These are phyloP conservation scores for Hormaphis cornu DNA, from an alignment of 1,140 invertebrate genomes.

Conservation along the genomic window DNA sequence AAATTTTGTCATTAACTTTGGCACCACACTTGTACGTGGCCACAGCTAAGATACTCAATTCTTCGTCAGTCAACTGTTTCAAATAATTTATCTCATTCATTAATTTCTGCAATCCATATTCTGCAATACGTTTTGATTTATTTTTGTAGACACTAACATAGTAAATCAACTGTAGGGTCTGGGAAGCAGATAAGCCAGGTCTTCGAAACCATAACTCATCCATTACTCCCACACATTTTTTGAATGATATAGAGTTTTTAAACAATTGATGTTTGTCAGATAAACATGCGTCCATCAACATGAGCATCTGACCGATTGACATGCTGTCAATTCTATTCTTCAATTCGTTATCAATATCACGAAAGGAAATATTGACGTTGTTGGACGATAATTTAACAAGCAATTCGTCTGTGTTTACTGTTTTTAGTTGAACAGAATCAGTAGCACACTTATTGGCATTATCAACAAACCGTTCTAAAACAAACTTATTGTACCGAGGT, in stretches of 20 bases:
- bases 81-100: slow-evolving; percentile 7
- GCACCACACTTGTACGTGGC: slow-evolving; percentile 9
- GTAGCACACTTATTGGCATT: neutral
- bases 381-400: neutral
- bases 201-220: slow-evolving; percentile 20
- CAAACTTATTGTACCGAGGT: neutral
- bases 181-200: slow-evolving; percentile 1
- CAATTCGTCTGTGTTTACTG: neutral
- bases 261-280: neutral
- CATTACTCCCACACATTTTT: slow-evolving; percentile 6
- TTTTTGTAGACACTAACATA: slow-evolving; percentile 16
- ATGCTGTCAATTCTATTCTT: neutral
- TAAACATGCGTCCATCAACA: slow-evolving; percentile 14
- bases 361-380: neutral
- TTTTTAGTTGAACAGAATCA: neutral
- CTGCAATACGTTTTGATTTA: neutral
- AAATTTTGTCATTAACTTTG: slow-evolving; percentile 21
- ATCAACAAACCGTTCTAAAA: neutral
- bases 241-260: slow-evolving; percentile 3
- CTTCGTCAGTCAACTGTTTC: slow-evolving; percentile 20
- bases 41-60: slow-evolving; percentile 10
- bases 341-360: slow-evolving; percentile 18
- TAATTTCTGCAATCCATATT: slow-evolving; percentile 20
- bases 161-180: slow-evolving; percentile 18
- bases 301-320: neutral